Conservation (phyloP, 2,113 vertebrate genomes). For the Sturnus vulgaris region DNA sequence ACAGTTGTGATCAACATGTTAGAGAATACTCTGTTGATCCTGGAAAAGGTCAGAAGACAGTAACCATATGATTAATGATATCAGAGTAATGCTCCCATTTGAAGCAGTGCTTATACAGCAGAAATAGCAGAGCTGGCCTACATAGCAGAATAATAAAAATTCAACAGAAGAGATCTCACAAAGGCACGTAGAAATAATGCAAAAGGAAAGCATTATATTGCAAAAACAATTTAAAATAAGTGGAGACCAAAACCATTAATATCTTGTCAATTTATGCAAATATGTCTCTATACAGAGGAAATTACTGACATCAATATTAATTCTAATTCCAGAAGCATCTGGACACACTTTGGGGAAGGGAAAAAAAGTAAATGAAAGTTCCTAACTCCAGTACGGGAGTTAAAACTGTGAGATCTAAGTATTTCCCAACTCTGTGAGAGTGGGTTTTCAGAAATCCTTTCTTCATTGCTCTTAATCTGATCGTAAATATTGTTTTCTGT, state of each 20-base stretch:
- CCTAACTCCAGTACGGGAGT: not conserved
- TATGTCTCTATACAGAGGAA: not conserved
- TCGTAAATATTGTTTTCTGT: not conserved
- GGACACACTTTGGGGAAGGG: not conserved
- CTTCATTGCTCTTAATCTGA: not conserved
- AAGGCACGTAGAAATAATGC: not conserved
- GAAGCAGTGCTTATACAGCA: slow-evolving; percentile 42
- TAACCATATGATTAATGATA: slow-evolving; percentile 23
- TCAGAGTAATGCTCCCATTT: slow-evolving; percentile 19
- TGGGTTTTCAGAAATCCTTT: not conserved
- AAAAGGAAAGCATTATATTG: slow-evolving; percentile 1
- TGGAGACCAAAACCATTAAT: not conserved
- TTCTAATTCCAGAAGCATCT: not conserved
- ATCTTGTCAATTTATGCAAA: not conserved
- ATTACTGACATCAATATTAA: not conserved
- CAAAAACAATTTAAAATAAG: not conserved
- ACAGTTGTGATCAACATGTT: slow-evolving; percentile 35
- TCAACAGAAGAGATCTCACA: not conserved
- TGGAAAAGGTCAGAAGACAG: slow-evolving; percentile 36
- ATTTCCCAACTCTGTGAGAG: not conserved
- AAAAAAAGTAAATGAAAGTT: not conserved
- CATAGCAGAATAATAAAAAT: slow-evolving; percentile 43
- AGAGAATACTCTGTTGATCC: slow-evolving; percentile 18
- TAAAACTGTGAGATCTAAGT: not conserved
- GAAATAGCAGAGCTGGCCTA: slow-evolving; percentile 55